Evolutionary conservation across 2,113 vertebrate species (phyloP).

Genomic region (Psettodes erumei): DNA sequence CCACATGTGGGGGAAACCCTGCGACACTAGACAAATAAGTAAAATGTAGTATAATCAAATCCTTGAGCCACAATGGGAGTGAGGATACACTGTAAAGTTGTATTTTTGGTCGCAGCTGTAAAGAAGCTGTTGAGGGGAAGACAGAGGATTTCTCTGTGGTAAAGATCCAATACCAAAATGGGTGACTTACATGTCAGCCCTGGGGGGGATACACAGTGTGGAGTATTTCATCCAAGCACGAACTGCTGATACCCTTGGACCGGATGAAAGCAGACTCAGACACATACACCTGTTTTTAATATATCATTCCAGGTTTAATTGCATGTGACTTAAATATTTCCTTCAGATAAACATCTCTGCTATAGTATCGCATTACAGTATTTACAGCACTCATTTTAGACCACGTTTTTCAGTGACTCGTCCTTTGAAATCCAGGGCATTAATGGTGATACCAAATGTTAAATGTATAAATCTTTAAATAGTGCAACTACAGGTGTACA

Average conservation of each 20-base stretch:
- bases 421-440: constrained; percentile 33
- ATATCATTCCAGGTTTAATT: constrained; percentile 33
- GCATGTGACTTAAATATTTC: constrained; percentile 32
- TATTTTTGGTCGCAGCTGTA: too few relatives aligned
- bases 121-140: too few relatives aligned
- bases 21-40: too few relatives aligned
- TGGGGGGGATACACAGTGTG: too few relatives aligned
- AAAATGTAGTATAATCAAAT: too few relatives aligned
- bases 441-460: constrained; percentile 29
- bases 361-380: constrained; percentile 18
- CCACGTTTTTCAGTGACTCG: constrained; percentile 17
- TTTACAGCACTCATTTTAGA: constrained; percentile 26
- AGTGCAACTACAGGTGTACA: constrained; percentile 57
- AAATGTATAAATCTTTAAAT: constrained; percentile 26
- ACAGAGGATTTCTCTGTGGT: too few relatives aligned
- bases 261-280: not conserved
- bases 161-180: too few relatives aligned
- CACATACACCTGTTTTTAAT: constrained; percentile 3
- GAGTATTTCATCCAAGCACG: not conserved
- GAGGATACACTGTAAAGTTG: too few relatives aligned
- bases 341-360: constrained; percentile 39
- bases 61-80: too few relatives aligned
- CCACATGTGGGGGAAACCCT: too few relatives aligned
- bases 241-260: not conserved
- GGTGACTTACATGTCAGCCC: too few relatives aligned